These are phyloP conservation scores for Protobothrops mucrosquamatus DNA, from an alignment of 2,113 vertebrate species.

Conservation along the genomic window DNA sequence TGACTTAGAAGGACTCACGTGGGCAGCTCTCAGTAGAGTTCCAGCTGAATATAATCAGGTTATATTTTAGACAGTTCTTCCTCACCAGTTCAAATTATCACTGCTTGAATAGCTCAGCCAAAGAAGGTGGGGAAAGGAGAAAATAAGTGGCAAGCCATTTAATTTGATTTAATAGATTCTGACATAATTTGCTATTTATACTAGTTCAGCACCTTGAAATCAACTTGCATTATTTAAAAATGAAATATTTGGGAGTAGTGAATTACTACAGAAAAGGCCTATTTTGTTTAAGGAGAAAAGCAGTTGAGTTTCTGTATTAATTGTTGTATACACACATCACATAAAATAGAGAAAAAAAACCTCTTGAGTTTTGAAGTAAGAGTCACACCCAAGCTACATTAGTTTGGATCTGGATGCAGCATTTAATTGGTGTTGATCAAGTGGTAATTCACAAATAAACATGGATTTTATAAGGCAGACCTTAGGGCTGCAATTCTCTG, in stretches of 20 bases:
- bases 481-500: constrained; percentile 2
- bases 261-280: neutral
- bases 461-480: constrained; percentile 66
- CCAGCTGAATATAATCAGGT: neutral
- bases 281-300: constrained; percentile 3
- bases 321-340: constrained; percentile 10
- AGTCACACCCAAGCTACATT: constrained; percentile 42
- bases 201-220: neutral
- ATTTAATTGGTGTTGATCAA: constrained; percentile 49
- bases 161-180: neutral
- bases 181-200: neutral
- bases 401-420: constrained; percentile 49
- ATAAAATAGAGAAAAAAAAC: constrained; percentile 54
- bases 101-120: neutral
- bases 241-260: neutral
- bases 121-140: neutral
- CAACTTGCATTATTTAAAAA: neutral
- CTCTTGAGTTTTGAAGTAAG: constrained; percentile 34
- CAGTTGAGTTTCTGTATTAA: constrained; percentile 30
- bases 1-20: neutral
- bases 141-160: neutral
- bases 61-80: neutral
- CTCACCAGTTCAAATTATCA: neutral
- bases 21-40: neutral
- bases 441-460: constrained; percentile 66